Evolutionary conservation across 2,888 invertebrate species (phyloP).

Genomic region (Tenthredo amoena): DNA sequence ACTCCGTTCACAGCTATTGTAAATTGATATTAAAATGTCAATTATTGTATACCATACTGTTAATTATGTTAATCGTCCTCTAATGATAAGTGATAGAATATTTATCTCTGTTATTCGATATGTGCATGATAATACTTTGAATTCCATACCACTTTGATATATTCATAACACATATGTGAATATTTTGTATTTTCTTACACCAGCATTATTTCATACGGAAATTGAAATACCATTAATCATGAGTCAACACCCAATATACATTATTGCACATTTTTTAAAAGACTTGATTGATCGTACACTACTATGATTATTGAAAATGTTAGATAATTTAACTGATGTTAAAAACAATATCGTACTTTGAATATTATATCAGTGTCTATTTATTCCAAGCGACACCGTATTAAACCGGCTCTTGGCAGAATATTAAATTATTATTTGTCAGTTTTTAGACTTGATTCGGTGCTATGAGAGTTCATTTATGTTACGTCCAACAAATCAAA

Average conservation of each 20-base stretch:
- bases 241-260: not conserved
- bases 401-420: not conserved
- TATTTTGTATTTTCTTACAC: conserved; percentile 18
- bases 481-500: not conserved
- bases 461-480: not conserved
- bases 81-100: not conserved
- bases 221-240: not conserved
- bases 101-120: not conserved
- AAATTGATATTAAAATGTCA: not conserved
- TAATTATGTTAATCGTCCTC: conserved; percentile 9
- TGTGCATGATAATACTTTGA: not conserved
- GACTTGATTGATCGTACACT: not conserved
- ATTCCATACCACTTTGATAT: not conserved
- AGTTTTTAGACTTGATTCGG: not conserved
- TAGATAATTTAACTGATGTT: not conserved
- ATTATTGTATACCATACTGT: not conserved
- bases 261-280: not conserved
- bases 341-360: not conserved
- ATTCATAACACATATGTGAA: not conserved
- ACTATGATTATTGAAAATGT: not conserved
- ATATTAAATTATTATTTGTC: not conserved
- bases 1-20: not conserved
- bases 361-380: conserved; percentile 8
- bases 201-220: not conserved
- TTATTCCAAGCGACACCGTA: not conserved